A percentile compares a stretch with the other conserved stretches of the same genome.
Conservation (phyloP, 2,113 vertebrate genomes). For the Notarius lentiginosus region DNA sequence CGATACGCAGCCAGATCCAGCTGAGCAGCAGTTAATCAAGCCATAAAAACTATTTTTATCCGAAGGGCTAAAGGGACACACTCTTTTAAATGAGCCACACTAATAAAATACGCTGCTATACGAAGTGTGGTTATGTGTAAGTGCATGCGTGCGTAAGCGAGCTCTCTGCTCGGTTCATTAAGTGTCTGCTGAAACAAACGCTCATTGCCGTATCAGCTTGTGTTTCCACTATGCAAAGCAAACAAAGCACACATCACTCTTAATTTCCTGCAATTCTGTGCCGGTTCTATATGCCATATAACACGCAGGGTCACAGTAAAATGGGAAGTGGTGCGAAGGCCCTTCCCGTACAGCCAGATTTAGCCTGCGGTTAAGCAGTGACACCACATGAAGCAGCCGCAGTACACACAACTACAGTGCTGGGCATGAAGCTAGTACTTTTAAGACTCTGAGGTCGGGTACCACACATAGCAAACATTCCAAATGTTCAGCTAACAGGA, state of each 20-base stretch:
- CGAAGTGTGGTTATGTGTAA: conserved; percentile 4
- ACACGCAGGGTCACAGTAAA: conserved; percentile 31
- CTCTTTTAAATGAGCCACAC: conserved; percentile 13
- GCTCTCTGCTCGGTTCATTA: conserved; percentile 33
- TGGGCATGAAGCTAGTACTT: conserved; percentile 37
- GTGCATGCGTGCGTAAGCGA: not conserved
- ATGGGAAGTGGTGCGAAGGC: conserved; percentile 26
- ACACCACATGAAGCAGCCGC: conserved; percentile 37
- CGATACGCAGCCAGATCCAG: not conserved
- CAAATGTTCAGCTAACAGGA: conserved; percentile 16
- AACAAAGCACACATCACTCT: conserved; percentile 9
- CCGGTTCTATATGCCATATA: conserved; percentile 49
- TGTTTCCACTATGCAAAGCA: conserved; percentile 35
- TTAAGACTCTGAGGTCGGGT: conserved; percentile 48
- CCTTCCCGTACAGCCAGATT: conserved; percentile 42
- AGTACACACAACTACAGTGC: conserved; percentile 25
- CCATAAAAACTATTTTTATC: conserved; percentile 53
- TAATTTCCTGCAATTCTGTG: conserved; percentile 43
- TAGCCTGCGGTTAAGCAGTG: conserved; percentile 43
- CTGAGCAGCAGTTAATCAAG: conserved; percentile 29
- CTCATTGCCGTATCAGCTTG: conserved; percentile 24
- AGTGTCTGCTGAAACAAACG: conserved; percentile 41
- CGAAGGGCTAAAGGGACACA: conserved; percentile 19
- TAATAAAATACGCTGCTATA: conserved; percentile 46
- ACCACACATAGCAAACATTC: conserved; percentile 51